Conservation (phyloP, 2,113 vertebrate genomes). For the Bos javanicus region DNA sequence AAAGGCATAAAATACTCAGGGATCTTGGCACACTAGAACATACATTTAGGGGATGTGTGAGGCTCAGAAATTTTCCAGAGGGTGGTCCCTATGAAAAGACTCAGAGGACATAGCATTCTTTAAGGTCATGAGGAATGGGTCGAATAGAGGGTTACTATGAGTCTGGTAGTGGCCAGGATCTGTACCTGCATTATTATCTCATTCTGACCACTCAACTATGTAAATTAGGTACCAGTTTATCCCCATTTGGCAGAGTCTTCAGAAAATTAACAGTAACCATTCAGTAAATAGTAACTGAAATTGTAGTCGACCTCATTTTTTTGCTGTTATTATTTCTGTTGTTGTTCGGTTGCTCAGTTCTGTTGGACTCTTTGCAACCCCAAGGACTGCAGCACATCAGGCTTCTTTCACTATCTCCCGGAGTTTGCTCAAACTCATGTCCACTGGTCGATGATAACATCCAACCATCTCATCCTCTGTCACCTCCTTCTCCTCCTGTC, state of each 20-base stretch:
- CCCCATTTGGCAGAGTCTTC: neutral
- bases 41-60: neutral
- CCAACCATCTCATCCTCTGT: neutral
- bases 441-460: neutral
- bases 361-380: neutral
- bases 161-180: neutral
- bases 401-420: neutral
- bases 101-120: neutral
- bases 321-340: neutral
- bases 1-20: neutral
- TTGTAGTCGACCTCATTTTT: neutral
- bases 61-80: neutral
- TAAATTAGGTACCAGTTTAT: neutral
- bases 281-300: neutral
- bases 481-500: neutral
- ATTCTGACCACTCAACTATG: neutral
- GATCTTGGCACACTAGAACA: neutral
- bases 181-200: neutral
- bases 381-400: neutral
- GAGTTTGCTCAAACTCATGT: neutral
- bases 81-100: neutral
- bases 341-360: neutral
- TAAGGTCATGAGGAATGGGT: neutral
- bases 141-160: neutral
- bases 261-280: neutral